These are phyloP conservation scores for Picathartes gymnocephalus DNA, from an alignment of 2,113 vertebrate genomes.

Conservation along the genomic window DNA sequence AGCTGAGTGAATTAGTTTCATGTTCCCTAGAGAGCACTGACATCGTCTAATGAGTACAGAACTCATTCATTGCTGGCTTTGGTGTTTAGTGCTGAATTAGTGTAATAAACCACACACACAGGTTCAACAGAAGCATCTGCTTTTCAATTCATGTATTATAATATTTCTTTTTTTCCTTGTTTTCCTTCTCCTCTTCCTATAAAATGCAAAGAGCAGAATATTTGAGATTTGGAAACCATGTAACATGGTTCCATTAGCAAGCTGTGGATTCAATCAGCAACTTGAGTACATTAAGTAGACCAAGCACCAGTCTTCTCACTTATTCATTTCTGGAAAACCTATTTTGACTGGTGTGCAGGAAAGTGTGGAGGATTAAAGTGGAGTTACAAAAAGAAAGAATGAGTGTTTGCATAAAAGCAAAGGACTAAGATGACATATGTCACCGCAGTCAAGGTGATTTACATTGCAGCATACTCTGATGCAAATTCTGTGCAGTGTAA, in stretches of 20 bases:
- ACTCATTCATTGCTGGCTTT: background rate
- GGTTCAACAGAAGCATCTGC: background rate
- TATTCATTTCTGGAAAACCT: conserved; percentile 32
- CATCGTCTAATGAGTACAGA: conserved; percentile 17
- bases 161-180: background rate
- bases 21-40: background rate
- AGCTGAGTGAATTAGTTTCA: conserved; percentile 2
- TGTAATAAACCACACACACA: background rate
- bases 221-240: background rate
- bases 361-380: conserved; percentile 25
- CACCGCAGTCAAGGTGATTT: conserved; percentile 41
- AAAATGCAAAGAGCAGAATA: conserved; percentile 23
- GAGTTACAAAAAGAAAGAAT: conserved; percentile 18
- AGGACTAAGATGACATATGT: conserved; percentile 20
- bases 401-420: conserved; percentile 35
- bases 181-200: background rate
- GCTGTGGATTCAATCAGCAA: background rate
- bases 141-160: conserved; percentile 20
- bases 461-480: conserved; percentile 19
- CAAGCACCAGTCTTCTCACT: background rate
- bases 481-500: conserved; percentile 14
- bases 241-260: conserved; percentile 7
- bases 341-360: conserved; percentile 33
- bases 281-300: background rate
- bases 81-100: conserved; percentile 7